Conservation (phyloP, 2,888 invertebrate species). For the Drosophila glabriapex region DNA sequence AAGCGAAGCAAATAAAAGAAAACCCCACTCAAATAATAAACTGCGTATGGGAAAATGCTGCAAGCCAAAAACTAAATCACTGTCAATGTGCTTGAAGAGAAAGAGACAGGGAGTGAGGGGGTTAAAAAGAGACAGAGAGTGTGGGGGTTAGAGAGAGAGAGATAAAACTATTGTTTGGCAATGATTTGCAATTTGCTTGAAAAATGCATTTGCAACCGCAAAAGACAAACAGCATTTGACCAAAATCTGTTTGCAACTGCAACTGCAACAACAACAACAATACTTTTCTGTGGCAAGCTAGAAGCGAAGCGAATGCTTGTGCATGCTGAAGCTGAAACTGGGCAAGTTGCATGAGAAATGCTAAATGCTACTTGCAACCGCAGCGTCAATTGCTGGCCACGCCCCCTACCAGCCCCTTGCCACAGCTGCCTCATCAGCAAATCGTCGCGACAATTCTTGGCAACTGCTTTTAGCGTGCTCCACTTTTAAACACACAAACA, state of each 20-base stretch:
- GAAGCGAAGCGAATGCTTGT: slow-evolving; percentile 56
- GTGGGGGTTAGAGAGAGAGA: slow-evolving; percentile 1
- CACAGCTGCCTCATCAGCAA: slow-evolving; percentile 60
- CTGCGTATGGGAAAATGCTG: slow-evolving; percentile 56
- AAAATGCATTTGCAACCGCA: slow-evolving; percentile 81
- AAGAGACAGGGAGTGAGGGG: slow-evolving; percentile 47
- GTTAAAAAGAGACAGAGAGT: slow-evolving; percentile 15
- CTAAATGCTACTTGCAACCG: slow-evolving; percentile 67
- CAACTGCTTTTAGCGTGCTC: slow-evolving; percentile 64
- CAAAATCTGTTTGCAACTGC: slow-evolving; percentile 25
- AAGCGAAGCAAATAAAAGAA: slow-evolving; percentile 18
- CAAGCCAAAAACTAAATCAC: slow-evolving; percentile 78
- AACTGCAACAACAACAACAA: slow-evolving; percentile 25
- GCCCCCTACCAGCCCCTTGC: slow-evolving; percentile 25
- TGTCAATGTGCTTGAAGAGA: slow-evolving; percentile 66
- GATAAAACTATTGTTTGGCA: slow-evolving; percentile 77
- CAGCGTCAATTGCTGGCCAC: slow-evolving; percentile 78
- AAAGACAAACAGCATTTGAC: slow-evolving; percentile 66
- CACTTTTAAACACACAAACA: slow-evolving; percentile 30
- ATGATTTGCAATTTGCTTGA: slow-evolving; percentile 82
- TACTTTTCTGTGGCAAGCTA: slow-evolving; percentile 4
- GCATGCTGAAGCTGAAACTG: slow-evolving; percentile 13
- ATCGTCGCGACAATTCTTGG: slow-evolving; percentile 77
- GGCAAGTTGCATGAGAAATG: slow-evolving; percentile 44
- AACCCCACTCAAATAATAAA: slow-evolving; percentile 63